phyloP scores from a whole-genome alignment of 2,113 vertebrate genomes.

The Galemys pyrenaicus region DNA sequence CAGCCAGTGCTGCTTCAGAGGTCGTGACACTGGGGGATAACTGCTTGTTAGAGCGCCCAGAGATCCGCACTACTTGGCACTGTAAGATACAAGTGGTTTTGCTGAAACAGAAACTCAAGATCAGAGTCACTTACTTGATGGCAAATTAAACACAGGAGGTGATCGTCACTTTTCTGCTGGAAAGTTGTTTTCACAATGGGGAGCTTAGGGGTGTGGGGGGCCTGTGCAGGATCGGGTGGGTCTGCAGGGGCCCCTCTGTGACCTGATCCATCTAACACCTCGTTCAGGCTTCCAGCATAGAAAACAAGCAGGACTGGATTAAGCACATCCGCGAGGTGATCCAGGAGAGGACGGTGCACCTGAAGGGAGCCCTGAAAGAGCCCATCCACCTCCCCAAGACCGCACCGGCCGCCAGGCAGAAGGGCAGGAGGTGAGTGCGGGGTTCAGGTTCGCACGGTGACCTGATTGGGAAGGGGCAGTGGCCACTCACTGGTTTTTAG shows the following conservation, averaged over 20 bases:
- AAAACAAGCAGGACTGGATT: slow-evolving; percentile 99
- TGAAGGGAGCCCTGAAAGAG: slow-evolving; percentile 97
- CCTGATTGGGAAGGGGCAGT: too few species aligned
- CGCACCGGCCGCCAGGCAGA: slow-evolving; percentile 91
- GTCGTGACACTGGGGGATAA: background rate
- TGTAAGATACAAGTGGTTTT: background rate
- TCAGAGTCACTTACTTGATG: background rate
- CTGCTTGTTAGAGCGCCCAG: background rate
- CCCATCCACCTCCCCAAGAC: slow-evolving; percentile 98
- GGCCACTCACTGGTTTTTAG: too few species aligned
- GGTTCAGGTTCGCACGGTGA: too few species aligned
- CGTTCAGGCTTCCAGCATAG: slow-evolving; percentile 95
- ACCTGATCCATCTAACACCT: background rate
- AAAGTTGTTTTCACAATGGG: background rate
- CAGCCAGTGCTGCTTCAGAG: background rate
- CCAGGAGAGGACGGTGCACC: slow-evolving; percentile 97
- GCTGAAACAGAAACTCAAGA: background rate
- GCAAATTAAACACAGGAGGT: background rate
- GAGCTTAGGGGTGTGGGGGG: background rate
- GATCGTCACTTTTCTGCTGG: background rate
- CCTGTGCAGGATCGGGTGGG: background rate
- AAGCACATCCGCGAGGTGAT: slow-evolving; percentile 99
- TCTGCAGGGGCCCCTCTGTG: background rate
- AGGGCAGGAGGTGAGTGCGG: slow-evolving; percentile 91
- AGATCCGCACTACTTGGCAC: background rate